Conservation (phyloP, 2,888 invertebrate genomes). For the Agrotis clavis region DNA sequence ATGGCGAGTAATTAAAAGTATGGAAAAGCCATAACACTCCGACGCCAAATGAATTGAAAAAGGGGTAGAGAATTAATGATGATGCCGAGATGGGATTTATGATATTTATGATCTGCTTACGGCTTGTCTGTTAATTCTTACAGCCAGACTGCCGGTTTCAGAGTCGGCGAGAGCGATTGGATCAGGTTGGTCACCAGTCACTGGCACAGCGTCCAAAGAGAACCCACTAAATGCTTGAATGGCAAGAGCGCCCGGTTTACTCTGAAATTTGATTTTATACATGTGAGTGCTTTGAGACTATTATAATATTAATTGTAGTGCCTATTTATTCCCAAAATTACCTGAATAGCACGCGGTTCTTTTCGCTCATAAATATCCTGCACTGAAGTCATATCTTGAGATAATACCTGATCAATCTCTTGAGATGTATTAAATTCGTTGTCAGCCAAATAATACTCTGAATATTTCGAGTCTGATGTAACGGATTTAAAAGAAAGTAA, state of each 20-base stretch:
- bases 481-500: constrained; percentile 79
- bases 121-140: constrained; percentile 75
- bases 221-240: constrained; percentile 84
- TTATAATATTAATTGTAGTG: not conserved
- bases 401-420: constrained; percentile 32
- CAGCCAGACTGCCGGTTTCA: constrained; percentile 80
- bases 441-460: constrained; percentile 79
- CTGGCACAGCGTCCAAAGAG: constrained; percentile 76
- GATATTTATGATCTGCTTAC: constrained; percentile 65
- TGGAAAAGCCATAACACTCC: no score
- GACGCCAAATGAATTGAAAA: no score
- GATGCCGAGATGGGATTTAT: no score
- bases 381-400: constrained; percentile 67
- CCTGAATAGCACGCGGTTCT: constrained; percentile 70
- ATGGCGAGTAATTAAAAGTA: no score
- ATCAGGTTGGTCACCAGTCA: constrained; percentile 79
- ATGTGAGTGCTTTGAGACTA: not conserved
- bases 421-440: constrained; percentile 67
- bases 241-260: constrained; percentile 72
- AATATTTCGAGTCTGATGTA: constrained; percentile 76
- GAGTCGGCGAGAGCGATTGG: constrained; percentile 80
- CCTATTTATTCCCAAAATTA: constrained; percentile 52
- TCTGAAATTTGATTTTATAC: constrained; percentile 65
- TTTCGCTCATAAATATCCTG: constrained; percentile 83
- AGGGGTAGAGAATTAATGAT: no score